These are phyloP conservation scores for Habroteleia sp. DNA, from an alignment of 2,888 invertebrate genomes.

Conservation along the genomic window DNA sequence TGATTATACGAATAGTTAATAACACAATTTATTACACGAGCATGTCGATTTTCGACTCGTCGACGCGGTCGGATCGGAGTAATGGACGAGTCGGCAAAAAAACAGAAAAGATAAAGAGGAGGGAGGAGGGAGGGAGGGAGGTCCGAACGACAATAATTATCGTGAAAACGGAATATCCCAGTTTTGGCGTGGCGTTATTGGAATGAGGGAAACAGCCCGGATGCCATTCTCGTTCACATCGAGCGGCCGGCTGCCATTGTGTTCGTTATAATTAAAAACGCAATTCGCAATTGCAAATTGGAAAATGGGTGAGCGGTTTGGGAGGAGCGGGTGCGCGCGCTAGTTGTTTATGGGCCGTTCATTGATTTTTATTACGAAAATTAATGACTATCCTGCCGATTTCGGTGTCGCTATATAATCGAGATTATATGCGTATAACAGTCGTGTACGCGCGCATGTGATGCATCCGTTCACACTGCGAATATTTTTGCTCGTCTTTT, in stretches of 20 bases:
- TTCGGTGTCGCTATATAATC: slow-evolving; percentile 75
- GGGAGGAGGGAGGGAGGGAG: slow-evolving; percentile 35
- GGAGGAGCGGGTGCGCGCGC: slow-evolving; percentile 76
- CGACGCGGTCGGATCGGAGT: slow-evolving; percentile 59
- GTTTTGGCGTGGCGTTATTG: slow-evolving; percentile 68
- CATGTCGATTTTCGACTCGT: slow-evolving; percentile 65
- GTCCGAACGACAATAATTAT: slow-evolving; percentile 79
- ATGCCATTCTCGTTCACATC: slow-evolving; percentile 77
- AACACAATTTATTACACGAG: slow-evolving; percentile 59
- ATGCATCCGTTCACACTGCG: slow-evolving; percentile 23
- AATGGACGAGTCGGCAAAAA: slow-evolving; percentile 63
- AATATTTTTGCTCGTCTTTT: slow-evolving; percentile 52
- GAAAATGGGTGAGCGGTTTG: slow-evolving; percentile 77
- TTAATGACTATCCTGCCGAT: slow-evolving; percentile 80
- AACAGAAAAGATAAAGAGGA: slow-evolving; percentile 59
- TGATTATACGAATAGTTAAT: slow-evolving; percentile 60
- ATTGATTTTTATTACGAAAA: slow-evolving; percentile 81
- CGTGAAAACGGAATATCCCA: slow-evolving; percentile 79
- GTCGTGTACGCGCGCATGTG: slow-evolving; percentile 23
- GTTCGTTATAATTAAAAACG: slow-evolving; percentile 81
- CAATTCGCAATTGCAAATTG: slow-evolving; percentile 81
- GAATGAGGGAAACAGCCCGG: slow-evolving; percentile 71
- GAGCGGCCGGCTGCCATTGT: slow-evolving; percentile 77
- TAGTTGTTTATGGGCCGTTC: slow-evolving; percentile 69
- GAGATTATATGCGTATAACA: slow-evolving; percentile 66